Conservation (phyloP, 1,140 invertebrate genomes). For the Leptinotarsa defecta region DNA sequence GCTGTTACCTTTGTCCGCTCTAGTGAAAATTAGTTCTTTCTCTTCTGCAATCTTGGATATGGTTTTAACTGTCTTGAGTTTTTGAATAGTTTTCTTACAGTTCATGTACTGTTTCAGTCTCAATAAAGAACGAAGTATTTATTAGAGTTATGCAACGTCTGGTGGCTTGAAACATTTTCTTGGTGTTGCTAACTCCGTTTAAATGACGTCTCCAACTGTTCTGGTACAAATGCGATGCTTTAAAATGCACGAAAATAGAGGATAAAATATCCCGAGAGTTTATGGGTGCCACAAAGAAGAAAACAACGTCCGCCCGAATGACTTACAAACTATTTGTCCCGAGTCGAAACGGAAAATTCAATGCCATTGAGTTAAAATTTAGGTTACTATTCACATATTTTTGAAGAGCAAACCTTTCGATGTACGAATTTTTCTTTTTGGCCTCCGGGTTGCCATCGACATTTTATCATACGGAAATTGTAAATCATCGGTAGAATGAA, state of each 20-base stretch:
- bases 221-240: background rate
- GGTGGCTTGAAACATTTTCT: too few species aligned
- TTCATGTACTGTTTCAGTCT: too few species aligned
- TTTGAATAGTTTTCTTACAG: too few species aligned
- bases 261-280: constrained; percentile 3
- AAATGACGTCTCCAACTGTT: too few species aligned
- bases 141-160: too few species aligned
- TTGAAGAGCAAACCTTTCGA: background rate
- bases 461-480: background rate
- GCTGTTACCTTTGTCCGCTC: too few species aligned
- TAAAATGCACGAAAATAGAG: background rate
- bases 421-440: background rate
- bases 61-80: too few species aligned
- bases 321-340: background rate
- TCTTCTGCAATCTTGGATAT: too few species aligned
- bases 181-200: too few species aligned
- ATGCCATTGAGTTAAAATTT: background rate
- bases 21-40: too few species aligned
- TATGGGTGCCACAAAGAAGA: background rate
- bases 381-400: constrained; percentile 8
- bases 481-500: background rate
- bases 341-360: constrained; percentile 1
- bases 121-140: too few species aligned
- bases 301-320: background rate
- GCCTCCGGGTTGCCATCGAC: background rate